phyloP scores from a whole-genome alignment of 1,140 invertebrate species.

The Drosophila gunungcola region DNA sequence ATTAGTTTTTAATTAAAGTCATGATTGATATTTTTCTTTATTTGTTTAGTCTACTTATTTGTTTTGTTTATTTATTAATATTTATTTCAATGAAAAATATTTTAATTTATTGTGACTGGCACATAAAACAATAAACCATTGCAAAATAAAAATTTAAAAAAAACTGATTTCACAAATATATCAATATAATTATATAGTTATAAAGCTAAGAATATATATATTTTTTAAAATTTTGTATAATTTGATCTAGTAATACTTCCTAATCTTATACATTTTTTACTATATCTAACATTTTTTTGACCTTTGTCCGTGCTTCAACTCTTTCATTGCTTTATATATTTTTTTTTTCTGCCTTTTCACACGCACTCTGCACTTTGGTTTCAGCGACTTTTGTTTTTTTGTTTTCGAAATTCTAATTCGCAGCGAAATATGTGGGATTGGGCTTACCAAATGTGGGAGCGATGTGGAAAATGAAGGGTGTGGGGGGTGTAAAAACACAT shows the following conservation, averaged over 20 bases:
- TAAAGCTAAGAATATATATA: too few species aligned
- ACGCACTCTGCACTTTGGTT: conserved; percentile 79
- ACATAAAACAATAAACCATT: too few species aligned
- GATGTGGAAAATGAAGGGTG: background rate
- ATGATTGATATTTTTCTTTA: background rate
- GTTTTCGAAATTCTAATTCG: conserved; percentile 42
- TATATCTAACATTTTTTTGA: conserved; percentile 14
- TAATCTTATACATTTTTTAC: background rate
- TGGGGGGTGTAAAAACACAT: background rate
- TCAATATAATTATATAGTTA: too few species aligned
- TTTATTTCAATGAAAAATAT: too few species aligned
- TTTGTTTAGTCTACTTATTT: background rate
- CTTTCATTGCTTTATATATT: conserved; percentile 23
- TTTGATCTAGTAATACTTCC: too few species aligned
- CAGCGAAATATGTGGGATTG: conserved; percentile 43
- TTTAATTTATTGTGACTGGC: too few species aligned
- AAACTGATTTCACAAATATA: too few species aligned
- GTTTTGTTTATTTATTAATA: background rate
- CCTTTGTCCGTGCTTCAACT: conserved; percentile 33
- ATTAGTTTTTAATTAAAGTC: too few species aligned
- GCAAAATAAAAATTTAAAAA: too few species aligned
- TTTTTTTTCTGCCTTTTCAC: conserved; percentile 32
- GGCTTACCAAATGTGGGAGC: conserved; percentile 1
- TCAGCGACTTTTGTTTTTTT: conserved; percentile 48
- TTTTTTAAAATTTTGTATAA: too few species aligned